Evolutionary conservation across 1,140 invertebrate species (phyloP), one percentile per base, ranked within the genome.

Genomic region (Meloidogyne exigua): DNA sequence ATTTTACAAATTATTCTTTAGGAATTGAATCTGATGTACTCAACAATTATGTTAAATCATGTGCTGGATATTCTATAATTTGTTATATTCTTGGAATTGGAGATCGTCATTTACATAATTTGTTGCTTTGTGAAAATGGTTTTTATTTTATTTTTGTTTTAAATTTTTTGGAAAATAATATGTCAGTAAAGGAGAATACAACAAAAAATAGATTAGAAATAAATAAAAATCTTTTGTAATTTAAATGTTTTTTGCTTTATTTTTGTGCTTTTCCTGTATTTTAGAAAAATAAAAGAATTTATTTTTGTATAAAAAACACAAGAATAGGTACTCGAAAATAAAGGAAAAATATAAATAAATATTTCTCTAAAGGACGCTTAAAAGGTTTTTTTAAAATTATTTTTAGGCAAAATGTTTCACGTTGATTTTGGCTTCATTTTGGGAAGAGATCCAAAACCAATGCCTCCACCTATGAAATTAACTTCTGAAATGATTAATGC

Each of bases 401-500:
- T n/a, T 44, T 71, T 18, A 71, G 69, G 69, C 7, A 71, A 73
- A 64, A 73, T 73, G 72, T 98, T 99, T 88, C 97, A 99, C 88
- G 96, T 99, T 80, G 97, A 99, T 90, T 99, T 99, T 89, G 96
- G 96, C 2, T 99, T 96, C 86, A 99, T 99, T 85, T 90, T 99
- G 39, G 96, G 96, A 9, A 91, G 96, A 72, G 97, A 99, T 89
- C 96, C 97, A 1, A 99, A 99, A 88, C 95, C 95, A 7, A 90
- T 98, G 85, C 96, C 96, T 4, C 95, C 96, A 11, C 95, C 96
- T 5, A 99, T 99, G 95, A 98, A 98, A 44, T 90, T 99, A 0
- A 97, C 93, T 87, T 94, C 93, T 87, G 96, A 99, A 90, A 99
- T 99, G 96, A 94, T 99, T 1, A 96, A 98, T 86, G 95, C 93